Evolutionary conservation across 1,140 invertebrate genomes (phyloP), one percentile per base, ranked within the genome.

Genomic region (Paraescarpia echinospica): DNA sequence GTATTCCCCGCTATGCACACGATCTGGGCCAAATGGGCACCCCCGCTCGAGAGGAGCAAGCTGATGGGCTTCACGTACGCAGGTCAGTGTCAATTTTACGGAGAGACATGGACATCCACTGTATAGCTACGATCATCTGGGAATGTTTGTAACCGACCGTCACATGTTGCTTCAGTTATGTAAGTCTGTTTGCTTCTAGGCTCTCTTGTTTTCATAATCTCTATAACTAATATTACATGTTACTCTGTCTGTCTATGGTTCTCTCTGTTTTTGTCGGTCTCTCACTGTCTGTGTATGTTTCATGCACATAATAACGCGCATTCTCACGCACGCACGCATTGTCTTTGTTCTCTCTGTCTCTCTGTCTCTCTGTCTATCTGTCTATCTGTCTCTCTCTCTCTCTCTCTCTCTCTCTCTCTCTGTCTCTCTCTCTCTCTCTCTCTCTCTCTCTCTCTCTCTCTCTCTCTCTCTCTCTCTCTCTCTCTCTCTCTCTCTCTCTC

Each of bases 21-120:
- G 18, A 89, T 96, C n/a, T 95, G 95, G 94, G 94, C 94, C 4
- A 93, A 93, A 31, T 96, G 95, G 95, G 95, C 95, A 27, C 95
- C 95, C n/a, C 92, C 94, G 31, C 91, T 93, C 22, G 95, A 96
- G 92, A 93, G 95, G 48, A 94, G 94, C 90, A 94, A 93, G 77
- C 94, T 96, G 41, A 93, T 95, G 22, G 94, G 95, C 9, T 93
- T 95, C 22, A 94, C 94, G 5, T 94, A 94, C 92, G 94, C 95
- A 93, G 95, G 95, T 34, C 94, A 89, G 77, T 35, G 35, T n/a
- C 48, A 59, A 22, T n/a, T 59, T 41, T 89, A 92, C 22, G 6
- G 48, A 22, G 14, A 34, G 35, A 22, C 35, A 27, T 35, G 12
- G 27, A 41, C 18, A 92, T 34, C 18, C 34, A 89, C 34, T 89